Evolutionary conservation across 2,888 invertebrate genomes (phyloP), one percentile per base, ranked within the genome.

Genomic region (Bedellia somnulentella): DNA sequence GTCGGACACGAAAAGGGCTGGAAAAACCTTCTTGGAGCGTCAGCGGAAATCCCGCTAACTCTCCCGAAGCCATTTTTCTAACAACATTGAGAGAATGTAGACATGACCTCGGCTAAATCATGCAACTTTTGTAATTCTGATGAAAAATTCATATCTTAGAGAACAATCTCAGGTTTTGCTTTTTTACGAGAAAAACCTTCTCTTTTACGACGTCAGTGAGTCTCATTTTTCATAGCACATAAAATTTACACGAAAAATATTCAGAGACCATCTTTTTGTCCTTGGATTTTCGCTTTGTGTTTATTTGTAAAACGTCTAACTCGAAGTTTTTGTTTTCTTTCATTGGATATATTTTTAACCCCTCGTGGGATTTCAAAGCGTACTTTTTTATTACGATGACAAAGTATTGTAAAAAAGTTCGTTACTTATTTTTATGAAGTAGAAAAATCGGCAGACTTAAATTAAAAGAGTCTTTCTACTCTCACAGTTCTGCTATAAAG

Each of bases 1-100:
- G 4, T 12, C 64, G 64, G 57, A 73, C 73, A 73, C 47, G 70
- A 56, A 73, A 75, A 70, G 63, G 73, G 73, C 59, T 60, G 73
- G 64, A 46, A 56, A 61, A 70, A 58, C 12, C 10, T 26, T 5
- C 12, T 27, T 6, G 26, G 54, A 64, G 63, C 70, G 59, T 55
- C 49, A 64, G 66, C 66, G 41, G 53, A 49, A 62, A 63, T 63
- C 60, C 47, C 48, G 48, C 45, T 52, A 57, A 52, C 29, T 14
- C 10, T 26, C 15, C 5, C 18, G 21, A n/a, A 21, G 13, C 13
- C 13, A 9, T 28, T 28, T 22, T 14, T 22, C 12, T 15, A n/a
- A 14, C 29, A 21, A 10, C 12, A 51, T 64, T 58, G 55, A 50
- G 46, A 52, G 50, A 59, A 62, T 55, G 29, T 29, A 14, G 4